A percentile compares a stretch with the other conserved stretches of the same genome.
These are phyloP conservation scores for Thymallus thymallus DNA, from an alignment of 2,113 vertebrate genomes.

Conservation along the genomic window DNA sequence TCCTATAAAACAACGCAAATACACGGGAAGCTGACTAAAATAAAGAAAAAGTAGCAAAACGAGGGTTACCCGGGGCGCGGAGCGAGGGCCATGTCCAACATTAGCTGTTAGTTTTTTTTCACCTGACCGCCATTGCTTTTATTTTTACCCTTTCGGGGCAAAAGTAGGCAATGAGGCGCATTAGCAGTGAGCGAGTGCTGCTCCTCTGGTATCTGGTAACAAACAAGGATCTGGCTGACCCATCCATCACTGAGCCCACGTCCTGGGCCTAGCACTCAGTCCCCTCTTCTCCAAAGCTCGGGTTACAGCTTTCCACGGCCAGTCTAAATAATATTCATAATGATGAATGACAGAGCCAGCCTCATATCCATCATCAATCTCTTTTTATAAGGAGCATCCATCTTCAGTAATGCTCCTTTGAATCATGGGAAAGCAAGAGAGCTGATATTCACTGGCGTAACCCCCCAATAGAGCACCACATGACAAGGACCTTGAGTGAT, in stretches of 20 bases:
- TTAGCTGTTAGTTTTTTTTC: constrained; percentile 12
- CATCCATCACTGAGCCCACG: constrained; percentile 77
- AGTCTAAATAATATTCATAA: constrained; percentile 99
- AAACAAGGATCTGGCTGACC: constrained; percentile 72
- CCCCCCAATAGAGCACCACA: constrained; percentile 77
- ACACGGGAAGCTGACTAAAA: background rate
- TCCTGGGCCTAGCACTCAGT: constrained; percentile 45
- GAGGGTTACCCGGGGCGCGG: no score
- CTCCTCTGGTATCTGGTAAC: constrained; percentile 73
- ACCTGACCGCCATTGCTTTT: constrained; percentile 33
- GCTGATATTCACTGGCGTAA: constrained; percentile 84
- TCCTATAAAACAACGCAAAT: background rate
- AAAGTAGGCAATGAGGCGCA: constrained; percentile 58
- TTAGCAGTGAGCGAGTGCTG: constrained; percentile 48
- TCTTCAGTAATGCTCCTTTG: constrained; percentile 93
- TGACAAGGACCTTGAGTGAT: constrained; percentile 78
- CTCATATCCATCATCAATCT: constrained; percentile 96
- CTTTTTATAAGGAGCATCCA: constrained; percentile 98
- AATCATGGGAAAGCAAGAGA: constrained; percentile 85
- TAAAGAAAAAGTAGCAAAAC: no score
- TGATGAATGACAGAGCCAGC: constrained; percentile 96
- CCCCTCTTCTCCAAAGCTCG: constrained; percentile 68
- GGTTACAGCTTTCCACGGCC: constrained; percentile 97
- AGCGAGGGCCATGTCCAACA: background rate
- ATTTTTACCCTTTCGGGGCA: constrained; percentile 41